These are phyloP conservation scores for Linyphia triangularis DNA, from an alignment of 2,888 invertebrate genomes.

Conservation along the genomic window DNA sequence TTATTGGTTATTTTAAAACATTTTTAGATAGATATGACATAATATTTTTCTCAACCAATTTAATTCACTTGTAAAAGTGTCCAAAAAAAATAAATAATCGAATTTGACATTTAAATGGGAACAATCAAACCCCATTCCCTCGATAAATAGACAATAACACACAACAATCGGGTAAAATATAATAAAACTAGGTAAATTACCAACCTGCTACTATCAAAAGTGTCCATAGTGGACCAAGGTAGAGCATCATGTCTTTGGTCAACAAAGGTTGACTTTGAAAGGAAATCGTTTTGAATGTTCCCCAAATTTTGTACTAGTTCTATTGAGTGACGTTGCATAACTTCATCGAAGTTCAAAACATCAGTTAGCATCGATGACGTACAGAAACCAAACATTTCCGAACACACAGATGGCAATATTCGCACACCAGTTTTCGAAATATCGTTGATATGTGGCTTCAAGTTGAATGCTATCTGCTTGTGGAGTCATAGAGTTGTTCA, in stretches of 20 bases:
- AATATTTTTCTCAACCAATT: no score
- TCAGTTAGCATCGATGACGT: neutral
- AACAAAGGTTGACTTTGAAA: neutral
- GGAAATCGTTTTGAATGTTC: neutral
- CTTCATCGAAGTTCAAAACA: neutral
- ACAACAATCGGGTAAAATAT: neutral
- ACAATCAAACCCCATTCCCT: no score
- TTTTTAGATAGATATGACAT: no score
- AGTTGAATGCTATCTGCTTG: neutral
- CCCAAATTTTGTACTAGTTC: slow-evolving; percentile 17
- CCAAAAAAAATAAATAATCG: no score
- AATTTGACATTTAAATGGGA: no score
- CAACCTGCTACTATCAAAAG: slow-evolving; percentile 41
- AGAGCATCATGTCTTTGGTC: neutral
- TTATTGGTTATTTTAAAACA: no score
- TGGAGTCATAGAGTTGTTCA: neutral
- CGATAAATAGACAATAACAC: no score
- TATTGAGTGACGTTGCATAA: slow-evolving; percentile 8
- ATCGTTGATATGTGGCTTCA: neutral
- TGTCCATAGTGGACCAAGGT: slow-evolving; percentile 2
- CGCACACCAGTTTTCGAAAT: slow-evolving; percentile 4
- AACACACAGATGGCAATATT: neutral
- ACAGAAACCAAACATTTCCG: neutral
- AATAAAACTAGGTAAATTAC: neutral
- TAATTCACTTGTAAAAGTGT: no score